Base-by-base conservation (phyloP, 2,113 vertebrate species). In the Anarrhichthys ocellatus region DNA sequence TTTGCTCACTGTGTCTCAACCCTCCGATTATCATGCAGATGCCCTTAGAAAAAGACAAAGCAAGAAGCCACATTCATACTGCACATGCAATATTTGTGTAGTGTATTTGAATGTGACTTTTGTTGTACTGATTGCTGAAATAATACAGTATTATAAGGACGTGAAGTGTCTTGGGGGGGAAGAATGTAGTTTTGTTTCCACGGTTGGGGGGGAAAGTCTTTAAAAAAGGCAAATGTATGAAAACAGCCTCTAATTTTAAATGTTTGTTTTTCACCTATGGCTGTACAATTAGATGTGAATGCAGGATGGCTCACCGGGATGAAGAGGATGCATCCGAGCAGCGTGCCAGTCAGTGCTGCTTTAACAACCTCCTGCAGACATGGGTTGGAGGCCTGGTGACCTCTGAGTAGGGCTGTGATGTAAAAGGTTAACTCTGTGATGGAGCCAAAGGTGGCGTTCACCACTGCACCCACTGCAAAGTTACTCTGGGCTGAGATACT, bases 401-500 rank as follows among this genome's bases (percentile, higher is more conserved):
- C 96, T 80, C 95, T 95, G 86, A 97, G 91, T 85, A 98, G 93
- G 0, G 97, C 97, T 0, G 96, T 96, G 94, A 98, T 97, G 93
- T 97, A 97, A 93, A 98, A 97, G 61, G 96, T 97, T 81, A 97
- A 85, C 89, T 98, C 97, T 0, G 95, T 97, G 93, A 97, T 96
- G 78, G 97, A 97, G 67, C 97, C 97, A 0, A 97, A 97, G 0
- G 95, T 96, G 73, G 97, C 97, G 0, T 97, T 97, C 10, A 98
- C 96, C 90, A 97, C 96, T 0, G 97, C 97, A 0, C 97, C 97
- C 62, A 97, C 94, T 0, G 97, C 97, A 2, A 97, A 97, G 87
- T 95, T 97, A 89, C 96, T 97, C 93, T 97, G 97, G 4, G 97
- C 97, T 0, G 97, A 97, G 82, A 98, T 95, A 75, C 97, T 98